Base-by-base conservation (phyloP, 1,140 invertebrate genomes). In the Cardiocondyla obscurior region DNA sequence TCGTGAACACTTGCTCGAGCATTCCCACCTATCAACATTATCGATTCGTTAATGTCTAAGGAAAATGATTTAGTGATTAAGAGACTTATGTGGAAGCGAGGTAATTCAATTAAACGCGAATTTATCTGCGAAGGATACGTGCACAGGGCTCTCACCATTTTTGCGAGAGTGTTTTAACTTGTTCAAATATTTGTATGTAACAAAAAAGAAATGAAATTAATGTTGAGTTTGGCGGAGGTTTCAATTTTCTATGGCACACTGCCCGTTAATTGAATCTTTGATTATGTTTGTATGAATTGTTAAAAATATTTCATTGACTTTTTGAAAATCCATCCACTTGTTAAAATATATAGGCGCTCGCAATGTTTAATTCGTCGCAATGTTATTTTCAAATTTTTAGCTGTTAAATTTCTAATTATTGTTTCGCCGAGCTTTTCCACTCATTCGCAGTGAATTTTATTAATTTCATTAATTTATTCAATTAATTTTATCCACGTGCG, bases 1-100 rank as follows among this genome's bases (percentile, higher is more conserved):
- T 58, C 16, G 10, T 8, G 22, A 73, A 60, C 74, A 60, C 51
- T 82, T 65, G 42, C 67, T 82, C 64, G 19, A 44, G 22, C 81
- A 10, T 42, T 83, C 36, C 33, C 51, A 60, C 28, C 76, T 82
- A 36, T 44, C 36, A 55, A 57, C 39, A 69, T 81, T 73, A 81
- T 12, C 69, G 19, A 57, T 46, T 57, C 7, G 42, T 81, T 55
- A 73, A 70, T n/a, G 19, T 28, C 7, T 1, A 30, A 67, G 14
- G 25, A 7, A 42, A 28, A 30, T 16, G 8, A 58, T 33, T 8
- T 16, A 10, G 39, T 36, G 14, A 30, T 33, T 70, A 58, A n/a
- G 19, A 70, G 5, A 49, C 28, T 33, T 30, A 44, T 3, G 30
- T 1, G 16, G 16, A 30, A 67, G 30, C 10, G 7, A 5, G 28